Base-by-base conservation (phyloP, 2,113 vertebrate species). In the Bucco capensis region DNA sequence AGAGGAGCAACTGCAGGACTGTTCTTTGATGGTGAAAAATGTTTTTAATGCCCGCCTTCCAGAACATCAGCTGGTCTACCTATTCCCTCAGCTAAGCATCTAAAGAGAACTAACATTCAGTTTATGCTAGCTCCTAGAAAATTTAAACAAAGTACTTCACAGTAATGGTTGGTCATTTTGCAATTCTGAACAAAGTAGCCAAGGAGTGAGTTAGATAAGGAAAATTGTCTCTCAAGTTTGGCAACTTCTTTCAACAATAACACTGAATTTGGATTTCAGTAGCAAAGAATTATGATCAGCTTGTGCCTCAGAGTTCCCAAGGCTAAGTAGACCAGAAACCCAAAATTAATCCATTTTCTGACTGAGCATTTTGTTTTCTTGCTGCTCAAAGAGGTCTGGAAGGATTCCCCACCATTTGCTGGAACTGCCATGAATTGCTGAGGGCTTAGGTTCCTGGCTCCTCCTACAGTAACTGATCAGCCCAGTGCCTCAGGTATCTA, bases 31-130 rank as follows among this genome's bases (percentile, higher is more conserved):
- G 13, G 33, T 49, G 13, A 89, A 71, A 90, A 75, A 50, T 19
- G 4, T 13, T 83, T 67, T 33, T 37, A 71, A 79, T 13, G 5
- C 19, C 14, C 49, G 2, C 27, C 35, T 64, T 76, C 17, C 75
- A 64, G 10, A 83, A 71, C 0, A 0, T 23, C 2, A 42, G 33
- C 30, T 65, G 27, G 13, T 61, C 49, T 57, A 65, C 38, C 4
- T 78, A 15, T 57, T 70, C 19, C 31, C 31, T 82, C 33, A 74
- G 31, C 40, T 61, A 61, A 57, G 5, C 9, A 50, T 17, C 33
- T 19, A 22, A 49, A 61, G 31, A 77, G 27, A 72, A 46, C 15
- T 30, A 87, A 81, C 14, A 6, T 37, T 79, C 14, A 7, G 2
- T 51, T 83, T 46, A 40, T 53, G 10, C 35, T 54, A 56, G 12